These are phyloP conservation scores for Zosterops pallidus DNA, from an alignment of 2,113 vertebrate species.

Conservation along the genomic window DNA sequence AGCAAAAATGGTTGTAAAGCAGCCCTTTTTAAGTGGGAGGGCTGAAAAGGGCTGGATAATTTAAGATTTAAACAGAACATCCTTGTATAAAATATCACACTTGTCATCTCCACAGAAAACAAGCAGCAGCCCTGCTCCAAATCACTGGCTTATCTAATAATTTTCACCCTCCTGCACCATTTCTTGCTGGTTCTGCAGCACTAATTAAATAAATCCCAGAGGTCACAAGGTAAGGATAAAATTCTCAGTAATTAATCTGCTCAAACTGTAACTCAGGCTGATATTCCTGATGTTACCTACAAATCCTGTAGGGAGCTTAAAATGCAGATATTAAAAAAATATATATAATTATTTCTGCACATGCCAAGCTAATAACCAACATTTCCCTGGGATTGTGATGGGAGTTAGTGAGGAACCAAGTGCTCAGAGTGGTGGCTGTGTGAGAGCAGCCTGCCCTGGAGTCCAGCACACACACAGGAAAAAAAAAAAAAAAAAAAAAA, in stretches of 20 bases:
- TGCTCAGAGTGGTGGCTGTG: background rate
- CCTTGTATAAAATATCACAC: background rate
- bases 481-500: background rate
- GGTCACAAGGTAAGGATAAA: conserved; percentile 49
- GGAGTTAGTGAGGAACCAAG: background rate
- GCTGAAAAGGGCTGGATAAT: background rate
- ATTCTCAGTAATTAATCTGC: conserved; percentile 55
- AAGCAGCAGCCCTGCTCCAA: background rate
- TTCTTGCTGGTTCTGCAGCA: background rate
- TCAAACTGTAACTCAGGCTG: conserved; percentile 23
- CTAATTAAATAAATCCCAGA: conserved; percentile 64
- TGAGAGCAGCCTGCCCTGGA: background rate
- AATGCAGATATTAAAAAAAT: background rate
- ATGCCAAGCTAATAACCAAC: background rate
- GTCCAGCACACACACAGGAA: accelerated
- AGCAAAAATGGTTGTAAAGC: background rate
- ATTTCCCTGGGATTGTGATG: background rate
- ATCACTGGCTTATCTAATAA: background rate
- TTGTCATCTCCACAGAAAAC: background rate
- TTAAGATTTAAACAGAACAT: background rate
- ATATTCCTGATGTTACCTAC: background rate
- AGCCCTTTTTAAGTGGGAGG: background rate
- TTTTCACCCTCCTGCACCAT: background rate
- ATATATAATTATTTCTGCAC: background rate
- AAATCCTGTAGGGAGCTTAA: background rate